Evolutionary conservation across 1,140 invertebrate species (phyloP).

Genomic region (Drosophila asahinai): DNA sequence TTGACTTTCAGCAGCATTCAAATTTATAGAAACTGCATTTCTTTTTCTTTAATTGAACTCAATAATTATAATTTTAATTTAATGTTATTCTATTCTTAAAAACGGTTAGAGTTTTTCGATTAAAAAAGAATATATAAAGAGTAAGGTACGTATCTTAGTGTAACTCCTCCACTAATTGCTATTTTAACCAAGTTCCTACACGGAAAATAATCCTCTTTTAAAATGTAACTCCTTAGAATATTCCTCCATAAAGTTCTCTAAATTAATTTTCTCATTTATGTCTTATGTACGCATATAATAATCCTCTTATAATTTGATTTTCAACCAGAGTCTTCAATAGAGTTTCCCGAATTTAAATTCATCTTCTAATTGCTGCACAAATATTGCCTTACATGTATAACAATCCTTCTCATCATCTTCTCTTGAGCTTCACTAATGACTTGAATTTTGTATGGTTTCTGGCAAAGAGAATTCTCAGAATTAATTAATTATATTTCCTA

Average conservation of each 20-base stretch:
- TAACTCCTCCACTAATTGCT: not conserved
- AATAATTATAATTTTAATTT: not conserved
- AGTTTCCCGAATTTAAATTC: not conserved
- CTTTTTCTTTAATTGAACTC: not conserved
- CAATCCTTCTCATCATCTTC: not conserved
- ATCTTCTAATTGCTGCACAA: not conserved
- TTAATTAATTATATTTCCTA: constrained; percentile 32
- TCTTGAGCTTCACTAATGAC: not conserved
- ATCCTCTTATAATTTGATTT: constrained; percentile 6
- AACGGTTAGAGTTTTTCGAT: too few relatives aligned
- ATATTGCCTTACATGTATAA: not conserved
- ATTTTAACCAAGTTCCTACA: not conserved
- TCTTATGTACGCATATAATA: not conserved
- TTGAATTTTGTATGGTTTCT: not conserved
- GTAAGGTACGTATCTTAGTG: not conserved
- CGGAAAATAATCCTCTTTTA: not conserved
- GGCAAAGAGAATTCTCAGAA: constrained; percentile 3
- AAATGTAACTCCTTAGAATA: too few relatives aligned
- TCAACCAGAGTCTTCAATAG: not conserved
- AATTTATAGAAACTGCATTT: not conserved
- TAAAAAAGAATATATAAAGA: too few relatives aligned
- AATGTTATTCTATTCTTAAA: too few relatives aligned
- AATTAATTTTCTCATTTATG: not conserved
- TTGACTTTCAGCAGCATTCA: not conserved
- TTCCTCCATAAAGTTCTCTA: not conserved